Evolutionary conservation across 2,113 vertebrate species (phyloP).

Genomic region (Gorsachius goisagi): DNA sequence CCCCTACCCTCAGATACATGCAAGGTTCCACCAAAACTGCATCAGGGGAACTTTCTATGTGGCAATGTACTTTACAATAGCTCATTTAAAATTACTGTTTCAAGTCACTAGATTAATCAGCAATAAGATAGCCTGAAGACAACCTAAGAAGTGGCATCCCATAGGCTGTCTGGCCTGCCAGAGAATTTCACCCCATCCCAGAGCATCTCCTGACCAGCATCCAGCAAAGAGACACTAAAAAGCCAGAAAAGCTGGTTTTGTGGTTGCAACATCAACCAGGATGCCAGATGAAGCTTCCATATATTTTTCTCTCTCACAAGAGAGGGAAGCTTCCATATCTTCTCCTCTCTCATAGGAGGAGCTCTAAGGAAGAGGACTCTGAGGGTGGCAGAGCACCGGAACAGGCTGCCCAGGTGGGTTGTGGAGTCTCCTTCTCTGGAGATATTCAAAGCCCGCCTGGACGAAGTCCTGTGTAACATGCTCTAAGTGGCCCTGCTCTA

Average conservation of each 20-base stretch:
- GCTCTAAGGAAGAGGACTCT: background rate
- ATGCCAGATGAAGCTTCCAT: background rate
- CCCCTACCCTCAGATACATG: background rate
- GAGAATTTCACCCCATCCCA: background rate
- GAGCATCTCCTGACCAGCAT: background rate
- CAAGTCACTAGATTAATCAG: background rate
- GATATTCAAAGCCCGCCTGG: no score
- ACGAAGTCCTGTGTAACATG: no score
- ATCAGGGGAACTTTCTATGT: background rate
- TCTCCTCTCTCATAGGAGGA: background rate
- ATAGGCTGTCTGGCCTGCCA: background rate
- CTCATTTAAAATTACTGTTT: background rate
- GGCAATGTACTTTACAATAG: background rate
- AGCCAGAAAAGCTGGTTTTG: background rate
- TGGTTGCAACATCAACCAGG: background rate
- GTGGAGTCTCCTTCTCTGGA: no score
- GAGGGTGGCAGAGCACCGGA: no score
- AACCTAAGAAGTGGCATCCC: background rate
- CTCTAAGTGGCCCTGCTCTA: no score
- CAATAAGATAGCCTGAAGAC: background rate
- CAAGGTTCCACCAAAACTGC: background rate
- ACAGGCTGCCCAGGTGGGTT: no score
- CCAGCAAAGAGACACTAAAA: background rate
- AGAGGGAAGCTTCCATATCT: background rate
- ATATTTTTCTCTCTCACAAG: background rate